Evolutionary conservation across 2,888 invertebrate species (phyloP).

Genomic region (Latheticus oryzae): DNA sequence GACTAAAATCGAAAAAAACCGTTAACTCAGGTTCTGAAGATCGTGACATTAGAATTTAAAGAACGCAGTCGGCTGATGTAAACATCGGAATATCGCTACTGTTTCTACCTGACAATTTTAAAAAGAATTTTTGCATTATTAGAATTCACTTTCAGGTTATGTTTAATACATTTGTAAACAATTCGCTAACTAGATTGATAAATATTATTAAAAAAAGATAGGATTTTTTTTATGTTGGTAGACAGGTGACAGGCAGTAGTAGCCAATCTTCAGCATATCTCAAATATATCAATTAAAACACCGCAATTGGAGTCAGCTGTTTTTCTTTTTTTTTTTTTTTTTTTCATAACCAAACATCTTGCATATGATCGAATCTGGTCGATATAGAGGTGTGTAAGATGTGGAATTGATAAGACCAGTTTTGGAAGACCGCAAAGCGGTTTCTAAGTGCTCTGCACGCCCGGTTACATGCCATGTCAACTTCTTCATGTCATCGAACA

Average conservation of each 20-base stretch:
- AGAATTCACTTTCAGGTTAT: too few species aligned
- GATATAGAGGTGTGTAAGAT: constrained; percentile 40
- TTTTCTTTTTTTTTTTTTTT: too few species aligned
- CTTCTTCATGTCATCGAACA: constrained; percentile 52
- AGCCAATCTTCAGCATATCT: constrained; percentile 23
- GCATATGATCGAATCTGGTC: constrained; percentile 39
- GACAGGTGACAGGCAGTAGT: constrained; percentile 35
- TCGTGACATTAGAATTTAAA: constrained; percentile 36
- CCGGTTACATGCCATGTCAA: constrained; percentile 51
- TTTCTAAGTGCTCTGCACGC: constrained; percentile 38
- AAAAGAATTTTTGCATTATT: constrained; percentile 26
- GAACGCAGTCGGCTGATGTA: constrained; percentile 31
- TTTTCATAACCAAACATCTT: constrained; percentile 29
- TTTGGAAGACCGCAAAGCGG: constrained; percentile 36
- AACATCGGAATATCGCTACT: constrained; percentile 38
- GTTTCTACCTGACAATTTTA: constrained; percentile 38
- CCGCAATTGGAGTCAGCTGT: constrained; percentile 39
- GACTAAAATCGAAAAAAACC: too few species aligned
- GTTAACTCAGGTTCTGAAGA: too few species aligned
- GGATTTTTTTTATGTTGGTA: too few species aligned
- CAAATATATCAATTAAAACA: constrained; percentile 37
- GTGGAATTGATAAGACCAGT: constrained; percentile 31
- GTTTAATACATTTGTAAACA: too few species aligned
- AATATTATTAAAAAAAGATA: too few species aligned
- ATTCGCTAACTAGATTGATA: too few species aligned